Evolutionary conservation across 2,888 invertebrate species (phyloP), one percentile per base, ranked within the genome.

Genomic region (Eupeodes luniger): DNA sequence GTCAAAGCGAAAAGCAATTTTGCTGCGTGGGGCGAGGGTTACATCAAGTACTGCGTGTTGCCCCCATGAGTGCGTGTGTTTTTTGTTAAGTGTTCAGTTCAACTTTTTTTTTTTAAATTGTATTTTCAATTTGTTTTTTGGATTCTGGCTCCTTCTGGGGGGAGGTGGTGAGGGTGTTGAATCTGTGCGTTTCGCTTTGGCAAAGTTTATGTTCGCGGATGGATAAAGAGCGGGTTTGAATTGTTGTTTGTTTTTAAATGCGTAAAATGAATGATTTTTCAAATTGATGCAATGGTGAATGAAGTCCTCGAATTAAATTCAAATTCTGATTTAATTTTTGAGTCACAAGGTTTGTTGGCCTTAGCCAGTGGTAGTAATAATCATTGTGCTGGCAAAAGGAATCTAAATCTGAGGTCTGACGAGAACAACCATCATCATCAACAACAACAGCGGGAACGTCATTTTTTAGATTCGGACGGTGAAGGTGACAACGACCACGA

Each of bases 251-350:
- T 27, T 27, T 27, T 27, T 70, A 5, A 51, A 66, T 75, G 67
- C 81, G 81, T 81, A 85, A 85, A 85, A 85, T 85, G 82, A 79
- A 75, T 70, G 40, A 86, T 81, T 64, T 80, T 34, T 40, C 83
- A 72, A 67, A 74, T 89, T 90, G 47, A 47, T 62, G 91, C 91
- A 90, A 91, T 91, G 91, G 91, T 91, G 91, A 90, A 91, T 91
- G 91, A 90, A 74, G 80, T 89, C 75, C 76, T 90, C 72, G 91
- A 90, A 77, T 84, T 89, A 83, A 90, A 85, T 81, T 87, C 90
- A 69, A 90, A 90, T 90, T 91, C 90, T 89, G 90, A 90, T 91
- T 90, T 90, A 90, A 81, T 90, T 90, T 91, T 90, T 61, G 90
- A 89, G 78, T 85, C 85, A 75, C 85, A 88, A 88, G 70, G 88